phyloP scores from a whole-genome alignment of 2,888 invertebrate species.

The Auanema sp. region DNA sequence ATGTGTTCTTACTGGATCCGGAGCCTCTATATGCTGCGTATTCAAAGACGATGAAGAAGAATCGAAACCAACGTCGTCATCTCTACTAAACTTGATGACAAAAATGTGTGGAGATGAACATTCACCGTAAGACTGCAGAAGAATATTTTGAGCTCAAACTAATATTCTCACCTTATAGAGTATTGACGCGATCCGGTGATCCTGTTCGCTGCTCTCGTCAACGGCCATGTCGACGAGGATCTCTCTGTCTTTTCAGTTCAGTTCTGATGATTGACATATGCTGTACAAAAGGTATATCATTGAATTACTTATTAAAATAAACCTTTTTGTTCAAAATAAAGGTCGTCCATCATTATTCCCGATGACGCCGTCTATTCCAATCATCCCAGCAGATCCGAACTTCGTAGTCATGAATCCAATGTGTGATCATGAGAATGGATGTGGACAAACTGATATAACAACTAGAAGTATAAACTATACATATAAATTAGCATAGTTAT shows the following conservation, averaged over 20 bases:
- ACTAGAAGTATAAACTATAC: too few species aligned
- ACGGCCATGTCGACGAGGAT: slow-evolving; percentile 30
- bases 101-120: slow-evolving; percentile 23
- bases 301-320: too few species aligned
- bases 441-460: too few species aligned
- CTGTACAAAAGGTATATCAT: slow-evolving; percentile 31
- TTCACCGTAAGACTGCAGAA: slow-evolving; percentile 7
- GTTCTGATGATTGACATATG: slow-evolving; percentile 47
- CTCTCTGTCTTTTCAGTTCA: slow-evolving; percentile 43
- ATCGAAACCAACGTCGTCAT: slow-evolving; percentile 17
- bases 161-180: too few species aligned
- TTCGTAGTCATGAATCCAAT: too few species aligned
- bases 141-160: too few species aligned
- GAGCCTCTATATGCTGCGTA: slow-evolving; percentile 30
- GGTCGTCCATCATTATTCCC: too few species aligned
- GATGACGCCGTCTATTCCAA: too few species aligned
- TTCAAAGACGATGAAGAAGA: not conserved
- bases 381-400: too few species aligned
- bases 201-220: slow-evolving; percentile 44
- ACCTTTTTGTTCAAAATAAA: too few species aligned
- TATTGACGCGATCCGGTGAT: slow-evolving; percentile 39
- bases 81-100: slow-evolving; percentile 27
- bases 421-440: too few species aligned
- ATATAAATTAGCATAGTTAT: slow-evolving; percentile 4
- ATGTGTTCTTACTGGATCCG: slow-evolving; percentile 22